Conservation (phyloP, 2,888 invertebrate species). For the Gastrophysa polygoni region DNA sequence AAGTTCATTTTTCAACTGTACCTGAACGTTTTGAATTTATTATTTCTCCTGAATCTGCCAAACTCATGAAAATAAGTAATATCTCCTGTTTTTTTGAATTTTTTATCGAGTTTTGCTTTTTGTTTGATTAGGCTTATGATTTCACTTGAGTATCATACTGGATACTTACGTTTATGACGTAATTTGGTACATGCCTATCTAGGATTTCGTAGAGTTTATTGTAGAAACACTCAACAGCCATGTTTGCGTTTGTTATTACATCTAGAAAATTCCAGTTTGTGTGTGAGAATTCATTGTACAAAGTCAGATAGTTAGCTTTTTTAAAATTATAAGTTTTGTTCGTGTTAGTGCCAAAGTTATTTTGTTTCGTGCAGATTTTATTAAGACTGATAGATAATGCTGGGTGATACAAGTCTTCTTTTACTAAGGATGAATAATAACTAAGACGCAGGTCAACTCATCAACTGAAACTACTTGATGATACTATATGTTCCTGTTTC, state of each 20-base stretch:
- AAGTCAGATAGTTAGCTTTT: too few species aligned
- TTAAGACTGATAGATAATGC: too few species aligned
- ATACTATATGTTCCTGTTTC: too few species aligned
- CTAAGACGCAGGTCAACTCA: too few species aligned
- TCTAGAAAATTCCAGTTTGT: conserved; percentile 12
- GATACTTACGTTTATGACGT: conserved; percentile 16
- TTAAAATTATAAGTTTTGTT: conserved; percentile 18
- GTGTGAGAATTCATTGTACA: not conserved
- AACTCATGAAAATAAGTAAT: conserved; percentile 5
- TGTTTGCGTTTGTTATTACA: not conserved
- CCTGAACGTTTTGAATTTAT: conserved; percentile 8
- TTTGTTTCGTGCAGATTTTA: too few species aligned
- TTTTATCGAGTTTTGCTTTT: conserved; percentile 12
- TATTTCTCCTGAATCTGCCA: not conserved
- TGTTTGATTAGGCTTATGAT: conserved; percentile 17
- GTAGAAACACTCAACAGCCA: conserved; percentile 7
- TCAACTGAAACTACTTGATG: too few species aligned
- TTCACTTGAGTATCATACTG: conserved; percentile 11
- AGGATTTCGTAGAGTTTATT: conserved; percentile 14
- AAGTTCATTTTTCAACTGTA: not conserved
- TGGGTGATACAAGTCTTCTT: too few species aligned
- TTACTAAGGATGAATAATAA: too few species aligned
- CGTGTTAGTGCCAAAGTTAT: not conserved
- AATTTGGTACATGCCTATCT: conserved; percentile 14
- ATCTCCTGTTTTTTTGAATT: conserved; percentile 9